Percentiles rank a stretch among this genome's conserved stretches.
Evolutionary conservation across 92 coral and sea anemone genomes (phyloP).

Genomic region (Bergia sp.): DNA sequence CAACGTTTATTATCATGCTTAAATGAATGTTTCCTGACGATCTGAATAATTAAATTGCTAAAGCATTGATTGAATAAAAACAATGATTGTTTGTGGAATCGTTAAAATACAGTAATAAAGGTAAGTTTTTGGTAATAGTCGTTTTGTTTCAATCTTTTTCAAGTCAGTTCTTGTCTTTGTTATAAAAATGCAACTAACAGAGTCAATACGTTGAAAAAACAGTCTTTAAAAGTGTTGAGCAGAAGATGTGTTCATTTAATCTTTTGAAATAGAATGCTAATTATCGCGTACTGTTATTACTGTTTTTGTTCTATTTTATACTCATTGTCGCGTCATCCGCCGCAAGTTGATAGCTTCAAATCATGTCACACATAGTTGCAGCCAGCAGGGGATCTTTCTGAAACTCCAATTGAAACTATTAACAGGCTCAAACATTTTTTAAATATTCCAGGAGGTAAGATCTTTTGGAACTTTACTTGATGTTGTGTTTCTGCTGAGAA

Average conservation of each 20-base stretch:
- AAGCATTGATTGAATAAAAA: neutral
- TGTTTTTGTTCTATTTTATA: too few species aligned
- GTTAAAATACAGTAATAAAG: too few species aligned
- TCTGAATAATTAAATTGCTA: neutral
- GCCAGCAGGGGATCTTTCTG: neutral
- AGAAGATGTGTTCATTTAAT: neutral
- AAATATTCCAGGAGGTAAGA: neutral
- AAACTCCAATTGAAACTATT: neutral
- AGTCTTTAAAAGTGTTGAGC: neutral
- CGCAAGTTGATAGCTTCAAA: neutral
- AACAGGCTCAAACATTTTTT: too few species aligned
- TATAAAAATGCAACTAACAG: neutral
- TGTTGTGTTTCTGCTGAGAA: neutral
- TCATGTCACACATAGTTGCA: neutral
- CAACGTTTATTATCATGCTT: neutral
- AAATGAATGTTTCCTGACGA: neutral
- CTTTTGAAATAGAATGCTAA: neutral
- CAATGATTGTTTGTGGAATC: neutral
- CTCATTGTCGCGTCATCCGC: neutral
- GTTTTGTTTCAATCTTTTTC: neutral
- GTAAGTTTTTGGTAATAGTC: too few species aligned
- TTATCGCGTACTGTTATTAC: neutral
- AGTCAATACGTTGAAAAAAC: neutral
- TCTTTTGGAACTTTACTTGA: neutral
- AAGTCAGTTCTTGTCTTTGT: too few species aligned